phyloP scores from a whole-genome alignment of 2,113 vertebrate species.

The Microcebus ravelobensis region DNA sequence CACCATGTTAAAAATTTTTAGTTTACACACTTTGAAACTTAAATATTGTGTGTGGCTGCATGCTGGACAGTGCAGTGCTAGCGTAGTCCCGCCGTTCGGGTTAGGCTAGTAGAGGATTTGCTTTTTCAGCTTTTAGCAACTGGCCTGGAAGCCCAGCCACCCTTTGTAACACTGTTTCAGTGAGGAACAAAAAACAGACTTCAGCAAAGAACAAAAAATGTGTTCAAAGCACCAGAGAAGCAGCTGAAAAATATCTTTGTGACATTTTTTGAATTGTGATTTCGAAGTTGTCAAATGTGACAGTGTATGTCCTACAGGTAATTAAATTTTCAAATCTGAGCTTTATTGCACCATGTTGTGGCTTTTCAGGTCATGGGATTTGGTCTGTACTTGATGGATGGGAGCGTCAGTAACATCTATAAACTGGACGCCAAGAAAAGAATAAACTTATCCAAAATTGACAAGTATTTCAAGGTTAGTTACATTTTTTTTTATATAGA shows the following conservation, averaged over 20 bases:
- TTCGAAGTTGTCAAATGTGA: background rate
- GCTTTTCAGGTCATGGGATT: slow-evolving; percentile 97
- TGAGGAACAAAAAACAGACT: background rate
- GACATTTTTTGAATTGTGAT: background rate
- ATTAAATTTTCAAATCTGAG: background rate
- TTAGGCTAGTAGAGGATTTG: background rate
- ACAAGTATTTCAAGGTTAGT: slow-evolving; percentile 98
- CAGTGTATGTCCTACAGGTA: background rate
- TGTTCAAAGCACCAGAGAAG: background rate
- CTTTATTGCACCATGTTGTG: background rate
- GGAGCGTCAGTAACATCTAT: slow-evolving; percentile 97
- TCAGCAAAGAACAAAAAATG: background rate
- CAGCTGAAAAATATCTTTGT: background rate
- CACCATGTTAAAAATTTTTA: background rate
- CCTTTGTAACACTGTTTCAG: background rate
- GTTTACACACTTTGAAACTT: no score
- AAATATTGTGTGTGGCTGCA: background rate
- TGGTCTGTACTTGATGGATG: slow-evolving; percentile 98
- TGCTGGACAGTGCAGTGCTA: background rate
- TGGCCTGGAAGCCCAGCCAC: background rate
- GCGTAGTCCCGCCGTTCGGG: no score
- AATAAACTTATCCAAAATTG: slow-evolving; percentile 97
- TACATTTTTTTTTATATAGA: background rate
- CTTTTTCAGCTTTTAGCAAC: background rate
- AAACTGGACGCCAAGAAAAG: slow-evolving; percentile 98